A percentile compares a stretch with the other conserved stretches of the same genome.
Conservation (phyloP, 2,113 vertebrate genomes). For the Dascyllus trimaculatus region DNA sequence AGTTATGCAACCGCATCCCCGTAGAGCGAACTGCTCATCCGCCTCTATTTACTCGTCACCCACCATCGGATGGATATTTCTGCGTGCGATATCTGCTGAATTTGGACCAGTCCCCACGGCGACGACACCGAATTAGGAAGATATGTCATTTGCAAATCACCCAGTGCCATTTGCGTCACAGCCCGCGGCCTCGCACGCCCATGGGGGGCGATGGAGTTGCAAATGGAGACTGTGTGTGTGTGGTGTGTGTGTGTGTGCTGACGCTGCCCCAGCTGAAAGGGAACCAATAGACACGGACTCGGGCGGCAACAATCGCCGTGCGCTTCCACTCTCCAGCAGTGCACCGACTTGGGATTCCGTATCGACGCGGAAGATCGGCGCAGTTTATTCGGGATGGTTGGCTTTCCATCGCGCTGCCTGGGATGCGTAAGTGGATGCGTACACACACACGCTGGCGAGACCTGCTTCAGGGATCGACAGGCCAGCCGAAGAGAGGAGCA, state of each 20-base stretch:
- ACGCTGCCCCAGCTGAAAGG: slow-evolving; percentile 79
- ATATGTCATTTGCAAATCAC: slow-evolving; percentile 78
- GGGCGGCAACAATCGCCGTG: slow-evolving; percentile 69
- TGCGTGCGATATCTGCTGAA: slow-evolving; percentile 28
- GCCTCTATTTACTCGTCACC: slow-evolving; percentile 61
- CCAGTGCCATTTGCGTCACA: slow-evolving; percentile 83
- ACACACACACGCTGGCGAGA: slow-evolving; percentile 42
- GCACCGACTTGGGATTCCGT: slow-evolving; percentile 49
- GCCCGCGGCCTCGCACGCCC: slow-evolving; percentile 81
- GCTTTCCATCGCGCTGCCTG: slow-evolving; percentile 36
- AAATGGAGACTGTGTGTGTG: slow-evolving; percentile 75
- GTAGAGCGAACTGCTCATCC: slow-evolving; percentile 66
- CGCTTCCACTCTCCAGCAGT: slow-evolving; percentile 62
- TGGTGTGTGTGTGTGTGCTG: slow-evolving; percentile 65
- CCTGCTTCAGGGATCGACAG: slow-evolving; percentile 49
- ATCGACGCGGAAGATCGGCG: slow-evolving; percentile 65
- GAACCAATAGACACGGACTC: slow-evolving; percentile 70
- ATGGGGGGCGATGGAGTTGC: slow-evolving; percentile 82
- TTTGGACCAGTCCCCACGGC: slow-evolving; percentile 39
- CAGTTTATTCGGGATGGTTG: slow-evolving; percentile 40
- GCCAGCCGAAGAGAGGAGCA: slow-evolving; percentile 57
- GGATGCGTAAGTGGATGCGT: slow-evolving; percentile 77
- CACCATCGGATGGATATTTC: slow-evolving; percentile 42
- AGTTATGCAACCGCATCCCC: slow-evolving; percentile 82
- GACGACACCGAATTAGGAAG: slow-evolving; percentile 56